Evolutionary conservation across 2,888 invertebrate species (phyloP), one percentile per base, ranked within the genome.

Genomic region (Metacarcinus magister): DNA sequence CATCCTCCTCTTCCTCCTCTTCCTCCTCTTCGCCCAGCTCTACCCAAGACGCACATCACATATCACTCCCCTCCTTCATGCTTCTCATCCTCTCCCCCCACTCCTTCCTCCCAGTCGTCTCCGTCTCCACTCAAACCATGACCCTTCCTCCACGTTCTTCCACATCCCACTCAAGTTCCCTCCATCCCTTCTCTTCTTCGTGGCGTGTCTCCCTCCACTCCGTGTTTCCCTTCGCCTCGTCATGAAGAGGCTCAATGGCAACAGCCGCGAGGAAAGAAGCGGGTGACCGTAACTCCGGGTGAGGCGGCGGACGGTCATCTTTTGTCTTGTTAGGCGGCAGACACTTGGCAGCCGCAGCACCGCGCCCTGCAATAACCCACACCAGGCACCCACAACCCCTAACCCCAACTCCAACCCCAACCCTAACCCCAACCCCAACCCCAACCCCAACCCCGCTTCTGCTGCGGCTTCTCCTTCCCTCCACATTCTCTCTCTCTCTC

Each of bases 281-380:
- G 87, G 87, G 87, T 39, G 87, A 87, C 87, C 87, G 87, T 87
- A 87, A 87, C 87, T 87, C 87, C 39, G 39, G 87, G 39, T 39
- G 87, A 39, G 39, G 87, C 87, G 39, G 87, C 87, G 87, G 87
- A 87, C 39, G 87, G 87, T 87, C 87, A 87, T 87, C 87, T 87
- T 87, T 87, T 87, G 87, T 87, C 87, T 87, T 87, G 87, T 87
- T 87, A 87, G 87, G 87, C 87, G 87, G 87, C 87, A 39, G 39
- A 32, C 39, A 39, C 87, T 87, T 87, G 87, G 87, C 87, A 87
- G 87, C 87, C 87, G 87, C 87, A 87, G 39, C 87, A 87, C 87
- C 87, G 32, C 87, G 32, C 39, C 75, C 87, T 16, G 87, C 87
- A 87, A 87, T 87, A 87, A 87, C 87, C 87, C 87, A 87, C 87